Percentiles rank a stretch among this genome's conserved stretches.
phyloP scores from a whole-genome alignment of 2,888 invertebrate genomes.

The Crocallis elinguaria region DNA sequence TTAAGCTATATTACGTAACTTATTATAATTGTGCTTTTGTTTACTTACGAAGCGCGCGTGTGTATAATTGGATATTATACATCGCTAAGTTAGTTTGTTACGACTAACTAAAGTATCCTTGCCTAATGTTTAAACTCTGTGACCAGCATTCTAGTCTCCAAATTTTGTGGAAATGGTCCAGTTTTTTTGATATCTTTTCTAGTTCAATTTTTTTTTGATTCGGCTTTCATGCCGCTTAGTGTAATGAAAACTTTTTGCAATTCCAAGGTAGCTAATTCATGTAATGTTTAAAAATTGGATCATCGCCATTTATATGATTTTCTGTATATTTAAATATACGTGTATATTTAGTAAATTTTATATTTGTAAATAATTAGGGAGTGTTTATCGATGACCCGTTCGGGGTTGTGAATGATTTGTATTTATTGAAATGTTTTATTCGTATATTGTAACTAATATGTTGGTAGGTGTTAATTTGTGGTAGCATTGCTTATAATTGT shows the following conservation, averaged over 20 bases:
- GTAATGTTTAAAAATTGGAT: conserved; percentile 49
- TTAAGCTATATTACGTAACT: conserved; percentile 62
- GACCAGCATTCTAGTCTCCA: conserved; percentile 80
- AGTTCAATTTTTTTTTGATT: conserved; percentile 35
- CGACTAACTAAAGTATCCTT: conserved; percentile 64
- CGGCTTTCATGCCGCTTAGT: conserved; percentile 20
- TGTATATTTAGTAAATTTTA: conserved; percentile 56
- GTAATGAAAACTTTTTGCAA: conserved; percentile 14
- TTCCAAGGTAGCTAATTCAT: conserved; percentile 40
- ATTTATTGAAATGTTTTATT: conserved; percentile 56
- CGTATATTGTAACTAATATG: too few species aligned
- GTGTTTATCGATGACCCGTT: conserved; percentile 51
- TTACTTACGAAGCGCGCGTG: conserved; percentile 46
- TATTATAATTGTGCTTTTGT: conserved; percentile 60
- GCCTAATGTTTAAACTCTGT: conserved; percentile 71
- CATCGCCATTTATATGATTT: conserved; percentile 45
- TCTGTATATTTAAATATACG: conserved; percentile 57
- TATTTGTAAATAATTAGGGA: conserved; percentile 62
- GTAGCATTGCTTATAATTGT: conserved; percentile 47
- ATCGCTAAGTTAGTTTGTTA: conserved; percentile 46
- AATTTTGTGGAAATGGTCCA: conserved; percentile 57
- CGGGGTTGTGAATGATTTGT: conserved; percentile 52
- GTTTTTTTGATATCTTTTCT: conserved; percentile 47
- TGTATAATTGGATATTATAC: conserved; percentile 47
- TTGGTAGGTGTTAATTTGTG: conserved; percentile 49